Evolutionary conservation across 2,797 vertebrate genomes (phyloP), one percentile per base, ranked within the genome.

Genomic region (Petrocephalus schoutedeni): DNA sequence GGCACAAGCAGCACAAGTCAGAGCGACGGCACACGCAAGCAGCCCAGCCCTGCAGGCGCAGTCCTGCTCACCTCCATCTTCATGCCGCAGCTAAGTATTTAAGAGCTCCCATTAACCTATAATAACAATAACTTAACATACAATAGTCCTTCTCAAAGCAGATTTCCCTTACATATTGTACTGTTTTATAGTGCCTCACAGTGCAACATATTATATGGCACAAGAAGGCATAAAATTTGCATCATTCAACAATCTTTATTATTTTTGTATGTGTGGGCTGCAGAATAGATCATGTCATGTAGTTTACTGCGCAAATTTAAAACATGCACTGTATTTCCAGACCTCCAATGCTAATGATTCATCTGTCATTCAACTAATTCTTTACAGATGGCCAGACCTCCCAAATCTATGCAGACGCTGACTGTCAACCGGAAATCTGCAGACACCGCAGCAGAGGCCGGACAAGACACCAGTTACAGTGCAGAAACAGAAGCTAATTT

Each of bases 401-500:
- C 64, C 74, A n/a, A 28, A 19, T 77, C 32, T 77, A 45, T 21
- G 19, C 74, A 49, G 45, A 49, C 41, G n/a, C 6, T 77, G 36
- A 9, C 41, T 80, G 74, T 6, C 41, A 21, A 19, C 19, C 41
- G 16, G 41, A 49, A 80, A 49, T 28, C 28, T 28, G 28, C 28
- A 28, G 28, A 28, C 28, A 28, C 28, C 28, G 28, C 28, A 28
- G 28, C 28, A 28, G 28, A 28, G 28, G 28, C 28, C 28, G 28
- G 28, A 87, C 82, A 91, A 91, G 90, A 64, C 87, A 83, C 77
- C 86, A 85, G 53, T 89, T 93, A 92, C 93, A 94, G 92, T 93
- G 92, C 12, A 41, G 41, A 45, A 36, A n/a, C 56, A 57, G 57
- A 14, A 21, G 14, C 88, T 86, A 89, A 92, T 93, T 94, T 93